These are phyloP conservation scores for Periophthalmodon schlosseri DNA, from an alignment of 2,113 vertebrate genomes.

Conservation along the genomic window DNA sequence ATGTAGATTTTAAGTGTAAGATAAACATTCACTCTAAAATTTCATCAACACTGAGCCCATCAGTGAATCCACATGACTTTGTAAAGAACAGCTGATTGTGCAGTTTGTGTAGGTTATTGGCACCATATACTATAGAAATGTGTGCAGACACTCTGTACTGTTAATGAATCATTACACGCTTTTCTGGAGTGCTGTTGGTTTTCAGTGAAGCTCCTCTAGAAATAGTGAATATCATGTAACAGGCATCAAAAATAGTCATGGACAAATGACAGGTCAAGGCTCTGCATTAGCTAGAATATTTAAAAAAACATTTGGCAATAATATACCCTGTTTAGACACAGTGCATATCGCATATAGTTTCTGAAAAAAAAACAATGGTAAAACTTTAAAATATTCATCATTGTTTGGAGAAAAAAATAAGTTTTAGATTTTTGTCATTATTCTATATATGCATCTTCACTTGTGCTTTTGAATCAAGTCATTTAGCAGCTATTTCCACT, in stretches of 20 bases:
- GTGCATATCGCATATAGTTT: neutral
- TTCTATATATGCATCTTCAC: neutral
- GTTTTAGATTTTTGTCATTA: neutral
- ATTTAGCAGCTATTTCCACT: neutral
- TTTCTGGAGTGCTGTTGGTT: neutral
- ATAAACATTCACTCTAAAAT: conserved; percentile 64
- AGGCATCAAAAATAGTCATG: conserved; percentile 4
- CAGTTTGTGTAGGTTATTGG: conserved; percentile 52
- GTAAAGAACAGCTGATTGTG: conserved; percentile 66
- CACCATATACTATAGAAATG: conserved; percentile 11
- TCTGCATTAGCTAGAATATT: neutral
- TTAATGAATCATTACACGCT: conserved; percentile 28
- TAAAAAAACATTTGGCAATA: conserved; percentile 8
- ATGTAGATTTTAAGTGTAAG: conserved; percentile 35
- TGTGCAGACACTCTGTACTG: conserved; percentile 16
- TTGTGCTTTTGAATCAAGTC: neutral
- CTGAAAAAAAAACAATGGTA: neutral
- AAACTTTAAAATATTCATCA: too few relatives aligned
- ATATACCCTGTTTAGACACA: conserved; percentile 3
- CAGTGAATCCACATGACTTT: conserved; percentile 41
- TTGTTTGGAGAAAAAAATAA: too few relatives aligned
- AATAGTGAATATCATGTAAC: neutral
- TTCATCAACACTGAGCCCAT: conserved; percentile 61
- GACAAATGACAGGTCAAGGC: neutral
- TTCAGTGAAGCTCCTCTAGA: conserved; percentile 13